Evolutionary conservation across 1,140 invertebrate genomes (phyloP), one percentile per base, ranked within the genome.

Genomic region (Leptinotarsa texana): DNA sequence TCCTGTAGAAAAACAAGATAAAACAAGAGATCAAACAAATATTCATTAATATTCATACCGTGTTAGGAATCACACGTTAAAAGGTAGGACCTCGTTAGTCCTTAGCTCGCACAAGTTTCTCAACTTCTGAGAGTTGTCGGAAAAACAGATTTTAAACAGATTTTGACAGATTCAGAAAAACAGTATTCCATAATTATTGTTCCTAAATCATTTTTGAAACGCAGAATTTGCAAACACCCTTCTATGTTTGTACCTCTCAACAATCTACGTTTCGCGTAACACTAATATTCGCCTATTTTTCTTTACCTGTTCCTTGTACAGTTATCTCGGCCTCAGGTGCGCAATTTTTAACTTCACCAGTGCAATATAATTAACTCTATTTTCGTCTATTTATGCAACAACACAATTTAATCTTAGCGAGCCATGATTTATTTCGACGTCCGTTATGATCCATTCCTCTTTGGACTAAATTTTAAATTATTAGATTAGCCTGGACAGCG

Each of bases 341-440:
- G 71, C 71, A 48, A 73, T 73, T 73, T 73, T 73, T 73, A 17
- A 17, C 27, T 18, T 22, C 47, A 15, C 18, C 61, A 8, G 51
- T 21, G 27, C 63, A 42, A 27, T 47, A 73, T 73, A 73, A 73
- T 73, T 73, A 73, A 73, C 71, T 72, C 51, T 65, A 73, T 73
- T 73, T 73, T 73, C 71, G 71, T 73, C 71, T 73, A 72, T 72
- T 72, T 72, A 73, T 73, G 71, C 71, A 63, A 71, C 69, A 71
- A 48, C 71, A 65, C 71, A 73, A 65, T 73, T 73, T 73, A 73
- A 73, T 73, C 71, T 73, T 48, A 73, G 71, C 71, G 33, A 33
- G 51, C 57, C 33, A 65, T 73, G 71, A 73, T 73, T 73, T 73
- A 73, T 73, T 73, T 22, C 63, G 71, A 73, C 71, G 62, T 65